Percentiles rank a stretch among this genome's conserved stretches.
These are phyloP conservation scores for Paradisaea rubra DNA, from an alignment of 2,113 vertebrate genomes.

Conservation along the genomic window DNA sequence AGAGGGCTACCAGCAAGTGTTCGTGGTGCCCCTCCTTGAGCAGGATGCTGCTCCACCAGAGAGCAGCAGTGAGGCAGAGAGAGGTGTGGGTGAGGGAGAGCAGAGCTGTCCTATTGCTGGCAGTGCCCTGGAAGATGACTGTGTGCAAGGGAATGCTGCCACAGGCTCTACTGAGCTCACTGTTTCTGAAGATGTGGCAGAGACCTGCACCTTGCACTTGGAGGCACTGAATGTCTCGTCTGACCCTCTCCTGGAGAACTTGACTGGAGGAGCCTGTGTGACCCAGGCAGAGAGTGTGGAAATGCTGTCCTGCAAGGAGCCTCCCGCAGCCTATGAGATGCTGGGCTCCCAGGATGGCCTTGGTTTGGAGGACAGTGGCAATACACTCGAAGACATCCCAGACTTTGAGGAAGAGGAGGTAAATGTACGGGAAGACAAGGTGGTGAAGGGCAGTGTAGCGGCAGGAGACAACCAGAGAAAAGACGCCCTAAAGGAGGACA, in stretches of 20 bases:
- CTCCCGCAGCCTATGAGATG: neutral
- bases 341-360: constrained; percentile 41
- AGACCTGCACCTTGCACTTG: constrained; percentile 66
- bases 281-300: neutral
- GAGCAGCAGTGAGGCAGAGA: neutral
- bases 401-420: constrained; percentile 55
- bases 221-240: constrained; percentile 46
- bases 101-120: neutral
- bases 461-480: neutral
- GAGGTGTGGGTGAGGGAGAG: neutral
- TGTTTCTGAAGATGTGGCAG: neutral
- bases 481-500: neutral
- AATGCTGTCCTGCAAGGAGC: constrained; percentile 7
- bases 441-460: neutral
- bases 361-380: constrained; percentile 38
- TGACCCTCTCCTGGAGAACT: constrained; percentile 47
- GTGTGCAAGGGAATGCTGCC: neutral
- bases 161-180: neutral
- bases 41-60: rapidly evolving
- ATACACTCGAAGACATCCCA: constrained; percentile 12
- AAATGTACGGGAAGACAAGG: neutral
- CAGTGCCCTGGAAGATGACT: neutral
- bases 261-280: neutral
- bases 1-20: neutral
- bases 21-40: neutral